Evolutionary conservation across 2,797 vertebrate species (phyloP).

Genomic region (Cryptoblepharus egeriae): DNA sequence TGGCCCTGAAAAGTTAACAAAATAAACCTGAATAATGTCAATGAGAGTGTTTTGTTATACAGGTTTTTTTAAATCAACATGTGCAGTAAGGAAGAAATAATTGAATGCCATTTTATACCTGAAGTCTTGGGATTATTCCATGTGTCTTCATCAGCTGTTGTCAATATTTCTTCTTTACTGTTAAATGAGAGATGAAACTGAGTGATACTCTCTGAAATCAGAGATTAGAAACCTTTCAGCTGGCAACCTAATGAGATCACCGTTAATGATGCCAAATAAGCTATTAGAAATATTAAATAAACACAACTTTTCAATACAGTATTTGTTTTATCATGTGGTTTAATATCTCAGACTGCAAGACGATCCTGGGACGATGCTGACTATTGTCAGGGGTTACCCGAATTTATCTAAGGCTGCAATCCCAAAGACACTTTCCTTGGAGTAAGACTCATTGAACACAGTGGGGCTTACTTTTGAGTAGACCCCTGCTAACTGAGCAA

Average conservation of each 20-base stretch:
- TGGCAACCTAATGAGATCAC: conserved; percentile 22
- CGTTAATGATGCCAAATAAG: conserved; percentile 37
- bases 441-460: no score
- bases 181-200: conserved; percentile 67
- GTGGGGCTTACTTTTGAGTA: no score
- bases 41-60: conserved; percentile 40
- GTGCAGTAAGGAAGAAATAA: conserved; percentile 59
- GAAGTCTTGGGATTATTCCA: conserved; percentile 71
- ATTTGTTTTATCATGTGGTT: background rate
- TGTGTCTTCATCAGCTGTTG: conserved; percentile 59
- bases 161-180: conserved; percentile 78
- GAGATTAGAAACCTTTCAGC: conserved; percentile 48
- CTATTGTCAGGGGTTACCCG: background rate
- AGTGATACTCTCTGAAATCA: conserved; percentile 49
- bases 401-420: no score
- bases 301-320: conserved; percentile 10
- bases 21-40: conserved; percentile 53
- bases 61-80: conserved; percentile 54
- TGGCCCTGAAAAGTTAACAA: conserved; percentile 71
- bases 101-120: conserved; percentile 72
- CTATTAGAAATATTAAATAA: conserved; percentile 41
- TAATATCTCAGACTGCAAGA: background rate
- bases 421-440: no score
- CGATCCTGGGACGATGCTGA: background rate
- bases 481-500: no score